These are phyloP conservation scores for Caranx melampygus DNA, from an alignment of 2,113 vertebrate species.

Conservation along the genomic window DNA sequence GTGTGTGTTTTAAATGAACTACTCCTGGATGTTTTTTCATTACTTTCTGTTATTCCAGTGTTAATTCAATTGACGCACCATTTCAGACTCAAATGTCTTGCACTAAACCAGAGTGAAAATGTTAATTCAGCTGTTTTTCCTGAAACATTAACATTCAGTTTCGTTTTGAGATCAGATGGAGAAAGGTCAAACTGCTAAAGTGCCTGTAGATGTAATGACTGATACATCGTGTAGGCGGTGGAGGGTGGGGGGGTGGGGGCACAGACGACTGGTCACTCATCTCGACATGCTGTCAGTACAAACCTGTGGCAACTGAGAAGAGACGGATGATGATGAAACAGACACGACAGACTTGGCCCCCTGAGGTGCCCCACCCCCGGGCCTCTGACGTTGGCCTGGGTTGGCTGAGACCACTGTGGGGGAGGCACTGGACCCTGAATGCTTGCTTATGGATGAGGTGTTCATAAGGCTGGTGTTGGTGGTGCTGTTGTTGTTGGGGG, in stretches of 20 bases:
- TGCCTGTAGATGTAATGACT: neutral
- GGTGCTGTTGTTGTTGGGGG: conserved; percentile 69
- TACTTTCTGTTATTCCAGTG: neutral
- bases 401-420: conserved; percentile 52
- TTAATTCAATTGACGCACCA: neutral
- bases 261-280: neutral
- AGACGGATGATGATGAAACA: conserved; percentile 68
- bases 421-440: conserved; percentile 73
- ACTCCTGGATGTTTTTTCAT: too few relatives aligned
- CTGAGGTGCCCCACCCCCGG: conserved; percentile 74
- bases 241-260: too few relatives aligned
- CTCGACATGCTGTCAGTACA: neutral
- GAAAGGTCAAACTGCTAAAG: neutral
- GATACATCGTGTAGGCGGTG: neutral
- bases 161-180: too few relatives aligned
- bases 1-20: too few relatives aligned
- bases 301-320: conserved; percentile 83
- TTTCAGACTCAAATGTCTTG: too few relatives aligned
- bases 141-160: too few relatives aligned
- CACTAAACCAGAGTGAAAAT: too few relatives aligned
- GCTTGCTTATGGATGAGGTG: conserved; percentile 76
- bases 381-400: conserved; percentile 78
- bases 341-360: conserved; percentile 79
- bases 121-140: too few relatives aligned
- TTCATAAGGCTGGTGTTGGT: conserved; percentile 78